These are phyloP conservation scores for Luidia sarsii DNA, from an alignment of 53 echinoderm and acorn worm species.

Conservation along the genomic window DNA sequence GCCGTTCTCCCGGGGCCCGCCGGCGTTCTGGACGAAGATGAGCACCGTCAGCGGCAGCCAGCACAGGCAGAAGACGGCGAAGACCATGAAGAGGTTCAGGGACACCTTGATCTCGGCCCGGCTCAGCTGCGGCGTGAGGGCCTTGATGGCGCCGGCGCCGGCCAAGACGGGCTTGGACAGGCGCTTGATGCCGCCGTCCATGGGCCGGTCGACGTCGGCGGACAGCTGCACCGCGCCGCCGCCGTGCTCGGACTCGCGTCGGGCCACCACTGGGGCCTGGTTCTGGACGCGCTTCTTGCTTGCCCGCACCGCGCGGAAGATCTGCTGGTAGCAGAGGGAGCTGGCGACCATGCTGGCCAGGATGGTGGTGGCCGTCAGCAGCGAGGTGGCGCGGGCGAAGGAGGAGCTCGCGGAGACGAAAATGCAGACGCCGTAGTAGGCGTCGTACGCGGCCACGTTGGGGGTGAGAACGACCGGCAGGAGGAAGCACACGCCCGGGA, in stretches of 20 bases:
- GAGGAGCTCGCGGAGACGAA: not conserved
- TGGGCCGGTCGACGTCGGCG: too few relatives aligned
- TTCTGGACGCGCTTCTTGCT: not conserved
- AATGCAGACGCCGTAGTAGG: slow-evolving; percentile 18
- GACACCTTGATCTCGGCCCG: not conserved
- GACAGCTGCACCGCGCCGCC: too few relatives aligned
- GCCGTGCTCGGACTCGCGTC: not conserved
- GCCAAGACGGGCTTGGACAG: too few relatives aligned
- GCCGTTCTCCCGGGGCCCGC: not conserved
- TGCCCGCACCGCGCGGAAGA: not conserved
- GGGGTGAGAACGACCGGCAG: not conserved
- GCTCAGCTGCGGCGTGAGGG: not conserved
- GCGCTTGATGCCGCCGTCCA: too few relatives aligned
- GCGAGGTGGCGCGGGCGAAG: not conserved
- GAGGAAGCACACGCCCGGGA: not conserved
- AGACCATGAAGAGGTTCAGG: slow-evolving; percentile 39
- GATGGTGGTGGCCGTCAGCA: not conserved
- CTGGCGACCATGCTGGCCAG: not conserved
- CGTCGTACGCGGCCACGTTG: not conserved
- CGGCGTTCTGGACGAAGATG: not conserved
- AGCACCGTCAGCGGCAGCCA: slow-evolving; percentile 13
- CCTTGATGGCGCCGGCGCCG: too few relatives aligned
- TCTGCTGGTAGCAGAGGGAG: slow-evolving; percentile 6
- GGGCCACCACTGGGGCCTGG: too few relatives aligned
- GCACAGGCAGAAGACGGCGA: slow-evolving; percentile 41